These are phyloP conservation scores for Eretmocerus hayati DNA, from an alignment of 2,888 invertebrate genomes.

Conservation along the genomic window DNA sequence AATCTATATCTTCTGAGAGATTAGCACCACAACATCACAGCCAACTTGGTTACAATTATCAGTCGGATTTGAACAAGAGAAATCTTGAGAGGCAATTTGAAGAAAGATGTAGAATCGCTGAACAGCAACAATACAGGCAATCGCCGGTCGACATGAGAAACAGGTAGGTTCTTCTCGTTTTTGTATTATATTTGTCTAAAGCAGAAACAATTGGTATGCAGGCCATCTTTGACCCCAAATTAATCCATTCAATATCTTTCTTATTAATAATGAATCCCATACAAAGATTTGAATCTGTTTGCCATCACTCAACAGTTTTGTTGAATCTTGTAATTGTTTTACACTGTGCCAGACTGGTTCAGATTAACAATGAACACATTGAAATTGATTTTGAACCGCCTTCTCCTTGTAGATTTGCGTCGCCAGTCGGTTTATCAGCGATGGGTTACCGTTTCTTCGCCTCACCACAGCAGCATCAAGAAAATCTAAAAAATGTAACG, in stretches of 20 bases:
- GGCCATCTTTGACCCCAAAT: too few species aligned
- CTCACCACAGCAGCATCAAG: constrained; percentile 32
- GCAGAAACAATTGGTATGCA: too few species aligned
- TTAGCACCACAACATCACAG: constrained; percentile 19
- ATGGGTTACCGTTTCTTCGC: constrained; percentile 42
- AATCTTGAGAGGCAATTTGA: constrained; percentile 27
- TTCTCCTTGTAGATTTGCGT: constrained; percentile 38
- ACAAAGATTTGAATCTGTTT: background rate
- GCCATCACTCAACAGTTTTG: too few species aligned
- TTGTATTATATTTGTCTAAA: too few species aligned
- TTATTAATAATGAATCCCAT: background rate
- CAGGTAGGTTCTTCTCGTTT: constrained; percentile 31
- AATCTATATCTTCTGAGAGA: constrained; percentile 24
- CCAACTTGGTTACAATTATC: constrained; percentile 22
- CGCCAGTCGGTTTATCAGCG: constrained; percentile 37
- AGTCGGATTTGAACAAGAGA: constrained; percentile 26
- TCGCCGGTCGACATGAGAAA: constrained; percentile 36
- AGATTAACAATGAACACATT: too few species aligned
- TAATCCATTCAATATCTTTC: background rate
- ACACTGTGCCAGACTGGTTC: too few species aligned
- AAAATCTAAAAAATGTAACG: constrained; percentile 30
- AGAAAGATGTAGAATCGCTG: constrained; percentile 26
- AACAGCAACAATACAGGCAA: constrained; percentile 28
- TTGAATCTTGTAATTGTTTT: too few species aligned
- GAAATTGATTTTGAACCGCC: too few species aligned